These are phyloP conservation scores for Sarcophaga bullata DNA, from an alignment of 1,140 invertebrate genomes.

Conservation along the genomic window DNA sequence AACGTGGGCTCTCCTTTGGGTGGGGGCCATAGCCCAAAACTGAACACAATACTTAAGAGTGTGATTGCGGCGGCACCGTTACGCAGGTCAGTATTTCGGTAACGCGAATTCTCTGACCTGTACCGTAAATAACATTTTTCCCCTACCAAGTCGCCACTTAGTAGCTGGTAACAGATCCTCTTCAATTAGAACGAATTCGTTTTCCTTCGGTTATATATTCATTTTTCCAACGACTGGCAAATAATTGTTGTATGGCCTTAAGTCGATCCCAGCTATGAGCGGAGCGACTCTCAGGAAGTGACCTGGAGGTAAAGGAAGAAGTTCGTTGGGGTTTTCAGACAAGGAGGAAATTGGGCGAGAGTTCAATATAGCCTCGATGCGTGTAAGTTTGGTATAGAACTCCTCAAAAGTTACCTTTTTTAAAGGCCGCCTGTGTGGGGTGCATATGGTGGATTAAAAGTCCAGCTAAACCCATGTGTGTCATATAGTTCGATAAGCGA, in stretches of 20 bases:
- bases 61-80: no score
- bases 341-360: conserved; percentile 21
- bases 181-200: conserved; percentile 56
- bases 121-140: no score
- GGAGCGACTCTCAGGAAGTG: conserved; percentile 34
- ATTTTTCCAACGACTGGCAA: not conserved
- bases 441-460: no score
- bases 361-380: conserved; percentile 39
- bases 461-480: no score
- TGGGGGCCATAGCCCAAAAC: no score
- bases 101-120: no score
- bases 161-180: conserved; percentile 54
- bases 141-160: no score
- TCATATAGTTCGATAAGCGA: no score
- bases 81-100: no score
- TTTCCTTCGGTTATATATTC: conserved; percentile 45
- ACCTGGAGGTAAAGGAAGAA: conserved; percentile 29
- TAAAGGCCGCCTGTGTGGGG: not conserved
- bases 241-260: conserved; percentile 16
- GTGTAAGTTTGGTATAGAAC: conserved; percentile 15
- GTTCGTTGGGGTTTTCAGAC: conserved; percentile 18
- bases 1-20: no score
- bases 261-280: conserved; percentile 13
- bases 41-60: no score
- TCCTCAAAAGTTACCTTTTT: conserved; percentile 38